phyloP scores from a whole-genome alignment of 2,113 vertebrate genomes.

The Crocuta crocuta region DNA sequence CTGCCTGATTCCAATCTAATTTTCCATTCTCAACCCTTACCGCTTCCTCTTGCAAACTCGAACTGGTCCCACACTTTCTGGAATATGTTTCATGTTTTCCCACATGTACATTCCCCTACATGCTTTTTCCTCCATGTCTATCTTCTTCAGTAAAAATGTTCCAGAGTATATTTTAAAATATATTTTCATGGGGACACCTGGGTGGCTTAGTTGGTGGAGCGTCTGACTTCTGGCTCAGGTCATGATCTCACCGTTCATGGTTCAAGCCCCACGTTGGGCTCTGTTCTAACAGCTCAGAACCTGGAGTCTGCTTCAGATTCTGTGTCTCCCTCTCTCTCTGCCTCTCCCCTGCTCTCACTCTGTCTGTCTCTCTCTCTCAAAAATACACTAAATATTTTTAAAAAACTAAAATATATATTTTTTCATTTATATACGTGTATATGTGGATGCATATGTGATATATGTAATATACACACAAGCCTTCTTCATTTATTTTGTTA shows the following conservation, averaged over 20 bases:
- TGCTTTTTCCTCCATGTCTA: background rate
- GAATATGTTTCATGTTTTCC: background rate
- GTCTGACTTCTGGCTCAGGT: too few species aligned
- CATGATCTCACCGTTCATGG: too few species aligned
- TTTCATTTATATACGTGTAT: background rate
- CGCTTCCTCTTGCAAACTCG: background rate
- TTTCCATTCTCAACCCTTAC: background rate
- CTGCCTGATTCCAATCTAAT: background rate
- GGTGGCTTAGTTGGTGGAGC: too few species aligned
- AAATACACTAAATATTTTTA: too few species aligned
- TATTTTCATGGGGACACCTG: background rate
- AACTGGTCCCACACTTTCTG: background rate
- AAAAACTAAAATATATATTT: background rate
- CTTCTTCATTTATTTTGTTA: conserved; percentile 32
- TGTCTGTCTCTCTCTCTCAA: too few species aligned
- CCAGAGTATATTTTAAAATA: background rate
- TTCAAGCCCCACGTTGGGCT: too few species aligned
- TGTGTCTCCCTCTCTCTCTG: too few species aligned
- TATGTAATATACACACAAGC: background rate
- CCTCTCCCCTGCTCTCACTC: too few species aligned
- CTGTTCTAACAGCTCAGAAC: too few species aligned
- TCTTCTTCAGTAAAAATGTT: background rate
- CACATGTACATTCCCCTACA: background rate
- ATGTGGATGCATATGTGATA: background rate
- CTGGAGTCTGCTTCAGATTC: too few species aligned